Evolutionary conservation across 2,113 vertebrate genomes (phyloP).

Genomic region (rat (Rattus norvegicus)): DNA sequence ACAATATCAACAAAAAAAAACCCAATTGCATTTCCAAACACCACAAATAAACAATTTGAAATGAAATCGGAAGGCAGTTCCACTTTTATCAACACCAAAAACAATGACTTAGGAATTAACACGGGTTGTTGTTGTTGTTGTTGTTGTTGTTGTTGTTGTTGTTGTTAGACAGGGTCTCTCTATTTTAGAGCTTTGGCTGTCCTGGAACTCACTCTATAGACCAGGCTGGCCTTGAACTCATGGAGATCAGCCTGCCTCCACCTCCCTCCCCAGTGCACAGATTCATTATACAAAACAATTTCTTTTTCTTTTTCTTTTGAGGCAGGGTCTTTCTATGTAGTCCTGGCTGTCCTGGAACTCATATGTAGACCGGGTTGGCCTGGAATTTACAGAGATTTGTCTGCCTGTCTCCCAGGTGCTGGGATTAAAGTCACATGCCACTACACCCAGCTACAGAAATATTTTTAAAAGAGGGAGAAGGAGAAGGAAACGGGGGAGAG

Average conservation of each 20-base stretch:
- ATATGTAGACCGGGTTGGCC: neutral
- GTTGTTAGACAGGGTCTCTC: neutral
- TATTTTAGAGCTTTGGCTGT: neutral
- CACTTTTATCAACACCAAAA: neutral
- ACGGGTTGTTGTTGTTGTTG: neutral
- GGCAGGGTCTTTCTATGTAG: neutral
- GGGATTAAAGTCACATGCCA: neutral
- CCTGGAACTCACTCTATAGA: neutral
- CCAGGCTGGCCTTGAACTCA: neutral
- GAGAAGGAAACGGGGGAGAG: no score
- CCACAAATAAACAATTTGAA: neutral
- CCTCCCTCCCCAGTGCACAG: neutral
- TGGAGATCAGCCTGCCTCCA: neutral
- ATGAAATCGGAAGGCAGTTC: neutral
- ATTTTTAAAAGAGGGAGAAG: neutral
- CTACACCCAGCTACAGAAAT: neutral
- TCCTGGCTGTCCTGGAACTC: neutral
- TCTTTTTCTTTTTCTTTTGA: neutral
- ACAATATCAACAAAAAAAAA: neutral
- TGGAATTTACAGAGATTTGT: neutral
- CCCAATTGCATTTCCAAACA: neutral
- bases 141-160: neutral
- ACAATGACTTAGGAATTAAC: neutral
- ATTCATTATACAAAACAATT: neutral
- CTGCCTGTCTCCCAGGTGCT: neutral